Evolutionary conservation across 92 coral and sea anemone species (phyloP).

Genomic region (Palythoa grandiflora): DNA sequence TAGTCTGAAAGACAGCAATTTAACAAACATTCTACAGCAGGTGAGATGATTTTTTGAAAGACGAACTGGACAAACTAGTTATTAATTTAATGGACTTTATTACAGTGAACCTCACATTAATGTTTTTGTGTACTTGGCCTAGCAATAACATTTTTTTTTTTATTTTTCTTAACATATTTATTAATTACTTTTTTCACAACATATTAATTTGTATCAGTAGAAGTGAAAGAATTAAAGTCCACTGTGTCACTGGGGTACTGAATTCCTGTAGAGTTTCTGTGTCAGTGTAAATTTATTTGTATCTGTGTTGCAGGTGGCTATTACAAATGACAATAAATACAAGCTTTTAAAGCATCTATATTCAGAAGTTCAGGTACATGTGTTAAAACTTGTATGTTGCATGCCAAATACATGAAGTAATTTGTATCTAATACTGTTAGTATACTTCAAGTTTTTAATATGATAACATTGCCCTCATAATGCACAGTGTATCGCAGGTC

Average conservation of each 20-base stretch:
- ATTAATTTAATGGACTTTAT: background rate
- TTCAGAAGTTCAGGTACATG: constrained; percentile 89
- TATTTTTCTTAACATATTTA: too few relatives aligned
- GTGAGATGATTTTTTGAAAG: constrained; percentile 45
- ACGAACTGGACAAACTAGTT: background rate
- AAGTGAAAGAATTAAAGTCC: background rate
- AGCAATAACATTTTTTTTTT: too few relatives aligned
- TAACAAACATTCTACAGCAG: constrained; percentile 91
- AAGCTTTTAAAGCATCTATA: constrained; percentile 83
- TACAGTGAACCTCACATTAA: too few relatives aligned
- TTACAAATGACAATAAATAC: constrained; percentile 90
- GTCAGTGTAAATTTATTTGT: background rate
- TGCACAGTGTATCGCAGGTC: too few relatives aligned
- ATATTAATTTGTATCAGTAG: too few relatives aligned
- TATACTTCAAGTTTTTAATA: too few relatives aligned
- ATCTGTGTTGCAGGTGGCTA: constrained; percentile 80
- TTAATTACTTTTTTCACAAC: too few relatives aligned
- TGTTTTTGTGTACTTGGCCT: too few relatives aligned
- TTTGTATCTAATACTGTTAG: too few relatives aligned
- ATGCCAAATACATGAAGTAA: background rate
- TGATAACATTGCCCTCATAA: too few relatives aligned
- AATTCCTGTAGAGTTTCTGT: too few relatives aligned
- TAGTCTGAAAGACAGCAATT: constrained; percentile 83
- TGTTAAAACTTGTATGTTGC: background rate
- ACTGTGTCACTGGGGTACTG: background rate